A percentile compares a stretch with the other conserved stretches of the same genome.
phyloP scores from a whole-genome alignment of 2,113 vertebrate genomes.

The Ursus arctos region DNA sequence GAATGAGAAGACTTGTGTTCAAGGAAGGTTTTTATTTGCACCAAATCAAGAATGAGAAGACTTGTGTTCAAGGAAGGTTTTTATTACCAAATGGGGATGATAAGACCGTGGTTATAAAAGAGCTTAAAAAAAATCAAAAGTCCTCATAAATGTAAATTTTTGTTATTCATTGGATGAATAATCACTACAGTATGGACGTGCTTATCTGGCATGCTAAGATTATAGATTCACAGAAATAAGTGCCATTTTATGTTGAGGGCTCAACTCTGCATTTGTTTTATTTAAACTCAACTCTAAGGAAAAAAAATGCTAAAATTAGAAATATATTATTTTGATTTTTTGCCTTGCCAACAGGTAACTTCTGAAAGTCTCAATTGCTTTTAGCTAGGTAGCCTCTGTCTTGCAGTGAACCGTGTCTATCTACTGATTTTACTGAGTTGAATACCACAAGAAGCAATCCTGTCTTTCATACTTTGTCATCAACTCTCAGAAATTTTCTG shows the following conservation, averaged over 20 bases:
- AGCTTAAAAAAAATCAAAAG: background rate
- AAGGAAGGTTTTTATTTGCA: background rate
- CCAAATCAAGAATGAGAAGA: conserved; percentile 1
- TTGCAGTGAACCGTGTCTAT: background rate
- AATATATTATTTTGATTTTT: conserved; percentile 1
- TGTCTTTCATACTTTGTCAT: background rate
- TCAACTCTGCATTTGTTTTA: background rate
- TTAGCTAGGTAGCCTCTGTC: background rate
- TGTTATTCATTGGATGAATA: background rate
- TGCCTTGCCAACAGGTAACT: background rate
- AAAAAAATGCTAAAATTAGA: background rate
- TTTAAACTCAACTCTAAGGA: conserved; percentile 5
- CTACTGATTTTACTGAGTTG: background rate
- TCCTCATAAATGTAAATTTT: background rate
- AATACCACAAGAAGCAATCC: background rate
- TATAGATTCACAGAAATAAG: background rate
- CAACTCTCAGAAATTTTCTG: background rate
- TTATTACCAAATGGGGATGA: background rate
- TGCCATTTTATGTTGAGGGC: background rate
- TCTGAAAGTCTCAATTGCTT: background rate
- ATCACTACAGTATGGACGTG: background rate
- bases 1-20: background rate
- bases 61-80: background rate
- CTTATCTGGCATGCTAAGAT: background rate
- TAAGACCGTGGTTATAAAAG: background rate